A percentile compares a stretch with the other conserved stretches of the same genome.
Evolutionary conservation across 1,140 invertebrate genomes (phyloP).

Genomic region (Xylocopa sonorina): DNA sequence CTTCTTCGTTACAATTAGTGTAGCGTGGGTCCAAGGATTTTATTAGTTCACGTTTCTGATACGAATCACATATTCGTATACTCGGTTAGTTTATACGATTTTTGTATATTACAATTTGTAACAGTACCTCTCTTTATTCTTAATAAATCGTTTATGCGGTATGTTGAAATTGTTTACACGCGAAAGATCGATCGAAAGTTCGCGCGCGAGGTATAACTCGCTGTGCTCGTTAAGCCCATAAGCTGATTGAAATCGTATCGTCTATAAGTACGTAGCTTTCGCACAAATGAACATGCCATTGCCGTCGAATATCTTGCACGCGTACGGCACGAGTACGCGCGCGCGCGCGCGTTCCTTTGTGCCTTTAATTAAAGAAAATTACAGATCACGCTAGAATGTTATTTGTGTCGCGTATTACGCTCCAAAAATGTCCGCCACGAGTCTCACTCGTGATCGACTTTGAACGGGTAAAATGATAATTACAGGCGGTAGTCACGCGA

Average conservation of each 20-base stretch:
- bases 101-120: too few relatives aligned
- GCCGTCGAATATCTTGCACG: neutral
- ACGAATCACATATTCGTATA: too few relatives aligned
- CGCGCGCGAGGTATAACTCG: too few relatives aligned
- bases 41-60: too few relatives aligned
- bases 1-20: neutral
- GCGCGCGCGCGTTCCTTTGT: slow-evolving; percentile 2
- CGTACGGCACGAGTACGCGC: neutral
- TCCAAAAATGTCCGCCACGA: slow-evolving; percentile 29
- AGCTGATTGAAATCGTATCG: neutral
- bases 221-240: neutral
- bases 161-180: too few relatives aligned
- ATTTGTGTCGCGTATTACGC: neutral
- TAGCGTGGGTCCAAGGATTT: neutral
- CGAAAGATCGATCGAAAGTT: too few relatives aligned
- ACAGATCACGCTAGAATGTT: slow-evolving; percentile 4
- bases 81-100: too few relatives aligned
- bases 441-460: slow-evolving; percentile 20
- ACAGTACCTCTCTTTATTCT: too few relatives aligned
- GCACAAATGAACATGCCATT: neutral
- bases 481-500: neutral
- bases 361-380: slow-evolving; percentile 25
- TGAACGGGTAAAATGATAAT: slow-evolving; percentile 7
- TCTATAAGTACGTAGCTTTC: neutral
- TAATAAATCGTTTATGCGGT: too few relatives aligned